Evolutionary conservation across 30 jellyfish, hydroid and myxozoan species (phyloP).

Genomic region (Aurelia aurita): DNA sequence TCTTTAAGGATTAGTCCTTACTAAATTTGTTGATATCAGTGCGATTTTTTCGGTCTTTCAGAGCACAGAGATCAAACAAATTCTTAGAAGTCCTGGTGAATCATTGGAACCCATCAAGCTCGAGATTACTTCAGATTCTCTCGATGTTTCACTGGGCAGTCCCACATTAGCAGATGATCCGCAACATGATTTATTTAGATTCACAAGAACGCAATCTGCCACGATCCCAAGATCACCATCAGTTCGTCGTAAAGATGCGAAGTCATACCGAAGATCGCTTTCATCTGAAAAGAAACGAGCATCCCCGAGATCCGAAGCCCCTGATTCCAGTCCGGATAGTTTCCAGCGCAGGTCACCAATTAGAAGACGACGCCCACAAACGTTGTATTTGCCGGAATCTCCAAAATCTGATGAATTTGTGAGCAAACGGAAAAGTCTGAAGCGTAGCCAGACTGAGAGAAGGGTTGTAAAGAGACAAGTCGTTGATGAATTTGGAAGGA

Average conservation of each 20-base stretch:
- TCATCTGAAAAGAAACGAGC: slow-evolving; percentile 17
- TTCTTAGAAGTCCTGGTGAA: slow-evolving; percentile 53
- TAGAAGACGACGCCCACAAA: slow-evolving; percentile 50
- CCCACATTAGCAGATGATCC: slow-evolving; percentile 53
- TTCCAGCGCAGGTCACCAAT: slow-evolving; percentile 26
- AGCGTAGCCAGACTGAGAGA: slow-evolving; percentile 77
- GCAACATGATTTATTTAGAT: slow-evolving; percentile 44
- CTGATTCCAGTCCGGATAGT: slow-evolving; percentile 16
- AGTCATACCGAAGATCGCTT: slow-evolving; percentile 37
- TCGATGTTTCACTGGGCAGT: slow-evolving; percentile 30
- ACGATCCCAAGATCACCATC: slow-evolving; percentile 66
- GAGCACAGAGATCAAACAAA: background rate
- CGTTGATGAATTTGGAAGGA: slow-evolving; percentile 85
- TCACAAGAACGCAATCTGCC: slow-evolving; percentile 52
- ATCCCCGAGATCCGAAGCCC: background rate
- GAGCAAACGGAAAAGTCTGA: slow-evolving; percentile 44
- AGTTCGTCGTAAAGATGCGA: slow-evolving; percentile 33
- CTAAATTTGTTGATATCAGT: too few relatives aligned
- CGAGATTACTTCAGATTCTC: slow-evolving; percentile 14
- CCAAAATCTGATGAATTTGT: slow-evolving; percentile 13
- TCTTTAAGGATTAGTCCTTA: too few relatives aligned
- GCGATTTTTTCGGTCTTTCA: too few relatives aligned
- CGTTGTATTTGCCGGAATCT: slow-evolving; percentile 33
- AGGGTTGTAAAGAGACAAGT: slow-evolving; percentile 75
- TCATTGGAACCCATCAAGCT: background rate